Evolutionary conservation across 1,140 invertebrate genomes (phyloP).

Genomic region (Trichoplusia ni): DNA sequence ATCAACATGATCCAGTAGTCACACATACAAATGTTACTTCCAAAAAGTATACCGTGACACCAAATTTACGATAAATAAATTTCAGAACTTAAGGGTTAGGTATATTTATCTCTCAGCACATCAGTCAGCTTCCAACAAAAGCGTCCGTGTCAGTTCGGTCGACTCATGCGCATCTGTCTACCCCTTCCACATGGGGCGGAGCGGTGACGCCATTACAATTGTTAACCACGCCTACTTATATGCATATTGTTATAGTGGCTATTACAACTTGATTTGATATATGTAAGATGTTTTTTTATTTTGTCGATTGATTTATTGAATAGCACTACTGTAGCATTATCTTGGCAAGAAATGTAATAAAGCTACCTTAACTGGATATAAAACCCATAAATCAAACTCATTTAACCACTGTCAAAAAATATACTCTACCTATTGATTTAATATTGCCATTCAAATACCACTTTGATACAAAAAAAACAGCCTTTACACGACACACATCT

Average conservation of each 20-base stretch:
- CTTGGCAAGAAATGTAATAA: no score
- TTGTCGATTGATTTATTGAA: not conserved
- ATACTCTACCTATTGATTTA: no score
- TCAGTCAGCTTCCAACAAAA: constrained; percentile 16
- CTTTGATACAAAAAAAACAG: not conserved
- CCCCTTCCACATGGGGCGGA: constrained; percentile 28
- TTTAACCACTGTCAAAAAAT: no score
- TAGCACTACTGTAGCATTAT: not conserved
- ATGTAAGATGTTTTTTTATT: not conserved
- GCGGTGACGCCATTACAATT: constrained; percentile 1
- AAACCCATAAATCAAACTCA: no score
- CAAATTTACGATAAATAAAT: not conserved
- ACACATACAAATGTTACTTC: no score
- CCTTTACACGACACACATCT: not conserved
- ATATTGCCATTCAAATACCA: no score
- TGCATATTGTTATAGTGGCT: constrained; percentile 22
- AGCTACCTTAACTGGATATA: no score
- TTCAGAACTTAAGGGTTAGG: no score
- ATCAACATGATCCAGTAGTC: no score
- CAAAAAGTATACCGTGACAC: not conserved
- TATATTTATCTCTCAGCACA: constrained; percentile 7
- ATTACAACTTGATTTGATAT: not conserved
- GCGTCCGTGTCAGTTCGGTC: constrained; percentile 19
- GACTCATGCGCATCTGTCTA: constrained; percentile 45
- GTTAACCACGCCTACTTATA: constrained; percentile 27